These are phyloP conservation scores for Anolis sagrei DNA, from an alignment of 2,113 vertebrate species.

Conservation along the genomic window DNA sequence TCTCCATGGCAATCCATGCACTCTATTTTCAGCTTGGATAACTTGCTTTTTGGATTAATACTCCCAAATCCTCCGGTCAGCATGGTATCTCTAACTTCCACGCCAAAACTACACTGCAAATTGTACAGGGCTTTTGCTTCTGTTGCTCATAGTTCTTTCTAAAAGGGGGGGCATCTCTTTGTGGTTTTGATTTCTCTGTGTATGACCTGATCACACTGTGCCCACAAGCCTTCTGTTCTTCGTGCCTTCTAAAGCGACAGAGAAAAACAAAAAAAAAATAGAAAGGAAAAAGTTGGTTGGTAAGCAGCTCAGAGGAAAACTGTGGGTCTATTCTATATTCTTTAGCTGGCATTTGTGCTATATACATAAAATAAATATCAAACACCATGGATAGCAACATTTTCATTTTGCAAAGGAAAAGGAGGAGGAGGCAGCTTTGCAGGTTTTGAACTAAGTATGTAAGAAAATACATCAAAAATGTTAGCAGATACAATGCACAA, in stretches of 20 bases:
- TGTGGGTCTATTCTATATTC: not conserved
- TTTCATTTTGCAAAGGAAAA: not conserved
- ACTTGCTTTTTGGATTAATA: too few relatives aligned
- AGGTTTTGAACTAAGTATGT: not conserved
- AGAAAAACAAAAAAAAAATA: not conserved
- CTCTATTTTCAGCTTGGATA: too few relatives aligned
- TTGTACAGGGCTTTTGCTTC: not conserved
- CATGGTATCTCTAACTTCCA: too few relatives aligned
- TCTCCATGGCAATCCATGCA: too few relatives aligned
- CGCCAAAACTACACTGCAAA: not conserved
- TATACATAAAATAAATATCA: constrained; percentile 7
- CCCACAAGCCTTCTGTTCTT: not conserved
- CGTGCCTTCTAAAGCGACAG: not conserved
- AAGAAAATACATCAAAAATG: not conserved
- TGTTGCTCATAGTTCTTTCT: accelerated
- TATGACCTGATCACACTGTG: not conserved
- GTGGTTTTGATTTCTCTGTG: not conserved
- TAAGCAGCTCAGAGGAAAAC: accelerated
- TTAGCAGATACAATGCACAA: not conserved
- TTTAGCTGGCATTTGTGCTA: not conserved
- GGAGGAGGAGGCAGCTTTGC: not conserved
- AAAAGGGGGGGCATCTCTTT: not conserved
- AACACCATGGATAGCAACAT: not conserved
- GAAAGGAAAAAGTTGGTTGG: not conserved
- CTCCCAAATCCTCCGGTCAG: too few relatives aligned